A percentile compares a stretch with the other conserved stretches of the same genome.
Conservation (phyloP, 2,797 vertebrate genomes). For the Gymnodraco acuticeps region DNA sequence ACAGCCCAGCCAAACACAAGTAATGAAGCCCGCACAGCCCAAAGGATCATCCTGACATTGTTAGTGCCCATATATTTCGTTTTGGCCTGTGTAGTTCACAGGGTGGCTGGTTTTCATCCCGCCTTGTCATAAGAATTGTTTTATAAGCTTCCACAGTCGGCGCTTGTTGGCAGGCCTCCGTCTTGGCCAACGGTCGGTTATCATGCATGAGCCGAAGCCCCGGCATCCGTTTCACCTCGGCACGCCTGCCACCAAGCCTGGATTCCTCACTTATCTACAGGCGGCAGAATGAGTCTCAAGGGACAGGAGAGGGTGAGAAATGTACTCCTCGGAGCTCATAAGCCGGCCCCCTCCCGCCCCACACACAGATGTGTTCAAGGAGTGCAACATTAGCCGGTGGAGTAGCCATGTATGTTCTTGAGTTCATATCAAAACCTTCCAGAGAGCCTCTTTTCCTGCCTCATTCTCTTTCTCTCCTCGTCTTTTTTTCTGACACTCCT, state of each 20-base stretch:
- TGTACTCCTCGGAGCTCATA: constrained; percentile 53
- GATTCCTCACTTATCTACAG: constrained; percentile 76
- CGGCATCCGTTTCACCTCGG: constrained; percentile 65
- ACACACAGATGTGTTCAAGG: constrained; percentile 64
- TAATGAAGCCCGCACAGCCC: constrained; percentile 59
- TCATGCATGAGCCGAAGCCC: constrained; percentile 39
- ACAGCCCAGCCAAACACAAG: constrained; percentile 28
- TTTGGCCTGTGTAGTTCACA: constrained; percentile 42
- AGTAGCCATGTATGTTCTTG: constrained; percentile 74
- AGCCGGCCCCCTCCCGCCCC: constrained; percentile 22
- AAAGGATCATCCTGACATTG: constrained; percentile 48
- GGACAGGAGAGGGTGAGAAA: constrained; percentile 56
- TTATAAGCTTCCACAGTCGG: constrained; percentile 28
- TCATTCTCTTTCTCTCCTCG: constrained; percentile 22
- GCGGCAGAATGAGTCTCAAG: constrained; percentile 72
- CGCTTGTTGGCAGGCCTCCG: constrained; percentile 36
- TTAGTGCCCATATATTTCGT: constrained; percentile 46
- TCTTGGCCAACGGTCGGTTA: constrained; percentile 44
- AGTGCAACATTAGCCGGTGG: constrained; percentile 61
- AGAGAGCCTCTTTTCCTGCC: constrained; percentile 58
- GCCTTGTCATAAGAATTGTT: constrained; percentile 46
- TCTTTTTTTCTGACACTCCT: constrained; percentile 48
- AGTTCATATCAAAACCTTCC: constrained; percentile 74
- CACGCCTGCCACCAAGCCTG: constrained; percentile 58
- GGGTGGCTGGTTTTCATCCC: constrained; percentile 37